Base-by-base conservation (phyloP, 2,888 invertebrate species). In the Hirtodrosophila histrioides region DNA sequence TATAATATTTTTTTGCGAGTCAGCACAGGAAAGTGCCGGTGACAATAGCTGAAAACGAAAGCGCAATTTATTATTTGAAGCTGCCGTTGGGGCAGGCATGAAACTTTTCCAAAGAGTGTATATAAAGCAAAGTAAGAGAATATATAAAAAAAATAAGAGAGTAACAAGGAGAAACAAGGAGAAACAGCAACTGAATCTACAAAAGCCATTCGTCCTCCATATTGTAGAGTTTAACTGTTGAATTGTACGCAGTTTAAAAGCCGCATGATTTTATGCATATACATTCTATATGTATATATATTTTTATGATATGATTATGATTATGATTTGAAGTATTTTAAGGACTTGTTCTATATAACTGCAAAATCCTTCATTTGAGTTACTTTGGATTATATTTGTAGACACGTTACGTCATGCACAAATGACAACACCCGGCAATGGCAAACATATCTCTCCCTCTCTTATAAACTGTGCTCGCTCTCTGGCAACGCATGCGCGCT, bases 31-130 rank as follows among this genome's bases (percentile, higher is more conserved):
- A 51, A 60, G 48, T 53, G 49, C 33, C 39, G 46, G 33, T 60
- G 77, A 86, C 78, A 85, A 80, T 64, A 73, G 78, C 70, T 70
- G 86, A 90, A 89, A 89, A 74, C 60, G 89, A 89, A 89, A 89
- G 89, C 89, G 60, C 50, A 62, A 79, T 84, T 78, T 78, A 61
- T 77, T 66, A 73, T 55, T 53, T 48, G 43, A 10, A 27, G 29
- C 37, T 51, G 23, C 29, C 35, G 35, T 37, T 31, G 37, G 7
- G 29, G 24, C 9, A 41, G 6, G 33, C 55, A 11, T 8, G 23
- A 33, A 24, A 27, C 3, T 31, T 31, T 55, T 40, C 27, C 58
- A 48, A 49, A 50, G 49, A 68, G 45, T 9, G 35, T 35, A 24
- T 37, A n/a, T 8, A 8, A 8, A 8, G 2, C 8, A 31, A 48